These are phyloP conservation scores for Pocillopora damicornis DNA, from an alignment of 64 coral and sea anemone species.

Conservation along the genomic window DNA sequence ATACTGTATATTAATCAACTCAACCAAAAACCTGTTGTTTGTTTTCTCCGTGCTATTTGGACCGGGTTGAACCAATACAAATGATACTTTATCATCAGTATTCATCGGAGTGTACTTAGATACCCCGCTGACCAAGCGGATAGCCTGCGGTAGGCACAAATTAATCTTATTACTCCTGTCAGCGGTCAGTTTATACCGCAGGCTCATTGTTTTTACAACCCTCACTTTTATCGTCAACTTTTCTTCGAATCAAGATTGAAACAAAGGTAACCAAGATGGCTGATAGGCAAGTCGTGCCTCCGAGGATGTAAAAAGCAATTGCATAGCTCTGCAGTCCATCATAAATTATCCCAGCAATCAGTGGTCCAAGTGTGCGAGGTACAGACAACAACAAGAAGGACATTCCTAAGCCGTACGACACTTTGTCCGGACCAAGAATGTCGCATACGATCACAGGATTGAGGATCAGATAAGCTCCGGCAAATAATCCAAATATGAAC, in stretches of 20 bases:
- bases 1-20: too few species aligned
- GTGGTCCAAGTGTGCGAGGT: slow-evolving; percentile 50
- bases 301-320: slow-evolving; percentile 55
- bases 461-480: slow-evolving; percentile 56
- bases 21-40: too few species aligned
- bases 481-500: slow-evolving; percentile 54
- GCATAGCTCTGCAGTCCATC: slow-evolving; percentile 61
- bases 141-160: too few species aligned
- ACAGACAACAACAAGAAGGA: slow-evolving; percentile 48
- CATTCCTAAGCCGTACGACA: slow-evolving; percentile 54
- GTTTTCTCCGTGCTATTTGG: too few species aligned
- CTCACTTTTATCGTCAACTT: background rate
- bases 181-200: background rate
- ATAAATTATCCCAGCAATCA: slow-evolving; percentile 70
- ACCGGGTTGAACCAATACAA: too few species aligned
- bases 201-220: background rate
- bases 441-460: slow-evolving; percentile 73
- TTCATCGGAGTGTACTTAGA: too few species aligned
- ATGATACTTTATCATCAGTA: too few species aligned
- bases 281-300: slow-evolving; percentile 42
- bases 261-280: slow-evolving; percentile 37
- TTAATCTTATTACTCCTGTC: background rate
- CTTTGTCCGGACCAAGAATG: slow-evolving; percentile 56
- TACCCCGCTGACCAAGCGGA: too few species aligned
- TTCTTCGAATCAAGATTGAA: slow-evolving; percentile 8